phyloP scores from a whole-genome alignment of 23 tunicate genomes.

The Halocynthia aurantium region DNA sequence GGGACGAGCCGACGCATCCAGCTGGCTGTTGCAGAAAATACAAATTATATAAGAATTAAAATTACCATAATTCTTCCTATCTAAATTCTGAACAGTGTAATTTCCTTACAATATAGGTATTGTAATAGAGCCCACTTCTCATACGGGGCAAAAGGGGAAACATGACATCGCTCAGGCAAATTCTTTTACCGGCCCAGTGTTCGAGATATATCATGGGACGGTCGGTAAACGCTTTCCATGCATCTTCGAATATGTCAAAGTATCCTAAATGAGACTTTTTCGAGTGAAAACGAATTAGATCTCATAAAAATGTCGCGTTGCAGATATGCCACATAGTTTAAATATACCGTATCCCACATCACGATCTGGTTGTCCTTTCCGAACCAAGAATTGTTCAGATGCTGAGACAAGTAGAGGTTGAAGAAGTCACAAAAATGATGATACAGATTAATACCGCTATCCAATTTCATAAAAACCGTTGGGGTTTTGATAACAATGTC shows the following conservation, averaged over 20 bases:
- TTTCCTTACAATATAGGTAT: conserved; percentile 72
- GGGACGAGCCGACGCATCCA: conserved; percentile 62
- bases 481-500: conserved; percentile 54
- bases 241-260: conserved; percentile 49
- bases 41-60: too few relatives aligned
- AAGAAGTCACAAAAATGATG: conserved; percentile 97
- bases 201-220: conserved; percentile 42
- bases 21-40: conserved; percentile 30
- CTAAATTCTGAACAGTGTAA: background rate
- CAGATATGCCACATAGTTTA: background rate
- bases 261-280: conserved; percentile 34
- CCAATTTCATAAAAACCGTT: conserved; percentile 83
- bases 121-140: conserved; percentile 77
- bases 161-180: conserved; percentile 63
- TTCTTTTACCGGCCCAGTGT: conserved; percentile 55
- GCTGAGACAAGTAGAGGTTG: conserved; percentile 85
- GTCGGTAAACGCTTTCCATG: conserved; percentile 79
- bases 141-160: conserved; percentile 81
- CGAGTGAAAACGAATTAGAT: too few relatives aligned
- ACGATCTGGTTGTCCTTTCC: conserved; percentile 55
- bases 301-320: background rate
- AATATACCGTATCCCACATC: conserved; percentile 93
- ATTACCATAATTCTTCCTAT: background rate
- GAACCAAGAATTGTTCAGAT: conserved; percentile 66
- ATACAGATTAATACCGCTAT: conserved; percentile 84